Base-by-base conservation (phyloP, 1,140 invertebrate species). In the Acromyrmex heyeri region DNA sequence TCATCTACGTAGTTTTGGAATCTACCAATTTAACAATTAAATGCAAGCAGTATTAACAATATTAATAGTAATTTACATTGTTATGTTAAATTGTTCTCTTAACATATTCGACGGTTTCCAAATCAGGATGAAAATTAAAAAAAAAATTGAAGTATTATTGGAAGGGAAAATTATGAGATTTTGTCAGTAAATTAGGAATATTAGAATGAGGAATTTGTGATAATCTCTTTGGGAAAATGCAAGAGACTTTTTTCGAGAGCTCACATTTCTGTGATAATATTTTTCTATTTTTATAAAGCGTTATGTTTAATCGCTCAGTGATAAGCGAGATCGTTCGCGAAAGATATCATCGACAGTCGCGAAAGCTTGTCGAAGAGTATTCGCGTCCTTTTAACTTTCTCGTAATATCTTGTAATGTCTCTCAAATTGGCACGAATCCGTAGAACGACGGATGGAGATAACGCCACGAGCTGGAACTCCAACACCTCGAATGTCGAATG, bases 401-500 rank as follows among this genome's bases (percentile, higher is more conserved):
- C 44, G 50, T 87, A 86, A 87, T 87, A 76, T 57, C 50, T 76
- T 50, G 57, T 77, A 78, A 78, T 78, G 61, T 78, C 70, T 76
- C 73, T 76, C 82, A 85, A 78, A 85, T 85, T 85, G 73, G 73
- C 73, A 85, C 72, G 44, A 78, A 48, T 50, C n/a, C 61, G 64
- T 72, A n/a, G 64, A 70, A 24, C 53, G 82, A 65, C 48, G 34
- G 30, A 78, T 57, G 44, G 73, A 85, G 82, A 85, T 87, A 87
- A 87, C 69, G 86, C 83, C 16, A 24, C 82, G 48, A 73, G 70
- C 38, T 83, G 81, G 70, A 86, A 67, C 65, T 87, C 77, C 62
- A 50, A 75, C 86, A 78, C 67, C 79, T 73, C 79, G 48, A 70
- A 64, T 65, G 62, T 86, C 76, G 85, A 86, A 64, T 48, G 50